Evolutionary conservation across 1,140 invertebrate species (phyloP), one percentile per base, ranked within the genome.

Genomic region (Colletes latitarsis): DNA sequence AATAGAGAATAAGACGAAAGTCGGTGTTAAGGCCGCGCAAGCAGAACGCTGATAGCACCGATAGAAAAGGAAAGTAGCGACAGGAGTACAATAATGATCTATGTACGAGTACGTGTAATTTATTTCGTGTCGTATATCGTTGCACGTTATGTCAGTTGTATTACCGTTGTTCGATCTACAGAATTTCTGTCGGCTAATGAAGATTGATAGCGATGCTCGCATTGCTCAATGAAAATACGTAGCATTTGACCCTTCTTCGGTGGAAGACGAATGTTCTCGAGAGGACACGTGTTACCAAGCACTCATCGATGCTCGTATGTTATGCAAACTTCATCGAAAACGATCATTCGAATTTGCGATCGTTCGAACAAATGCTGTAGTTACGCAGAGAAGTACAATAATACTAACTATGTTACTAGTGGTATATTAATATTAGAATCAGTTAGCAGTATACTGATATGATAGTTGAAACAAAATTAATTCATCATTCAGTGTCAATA

Each of bases 1-100:
- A 53, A 72, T 39, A 17, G 58, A 39, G 39, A 73, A 79, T 64
- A 64, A 79, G 63, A 79, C 41, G 77, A 79, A 55, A 73, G 69
- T 71, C 14, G 49, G 2, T 46, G 63, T 63, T 79, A 64, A 79
- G 77, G 60, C 15, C 49, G 49, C 41, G 60, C 12, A 15, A 46
- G 17, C 46, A 19, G 49, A 77, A 21, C 15, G n/a, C 43, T 67
- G 64, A 19, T 66, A 66, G 0, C 39, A 41, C 2, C 41, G 21
- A 52, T 17, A 17, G 0, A 21, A 68, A 77, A 77, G 60, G n/a
- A 62, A 41, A 53, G 12, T 39, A 63, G 55, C 39, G 39, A 58
- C n/a, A 66, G 30, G 43, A 3, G 53, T 19, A 62, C 41, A 71
- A 79, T 73, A 79, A 79, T 41, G 69, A 79, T 73, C 8, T 30